phyloP scores from a whole-genome alignment of 2,797 vertebrate genomes.

The Falco biarmicus region DNA sequence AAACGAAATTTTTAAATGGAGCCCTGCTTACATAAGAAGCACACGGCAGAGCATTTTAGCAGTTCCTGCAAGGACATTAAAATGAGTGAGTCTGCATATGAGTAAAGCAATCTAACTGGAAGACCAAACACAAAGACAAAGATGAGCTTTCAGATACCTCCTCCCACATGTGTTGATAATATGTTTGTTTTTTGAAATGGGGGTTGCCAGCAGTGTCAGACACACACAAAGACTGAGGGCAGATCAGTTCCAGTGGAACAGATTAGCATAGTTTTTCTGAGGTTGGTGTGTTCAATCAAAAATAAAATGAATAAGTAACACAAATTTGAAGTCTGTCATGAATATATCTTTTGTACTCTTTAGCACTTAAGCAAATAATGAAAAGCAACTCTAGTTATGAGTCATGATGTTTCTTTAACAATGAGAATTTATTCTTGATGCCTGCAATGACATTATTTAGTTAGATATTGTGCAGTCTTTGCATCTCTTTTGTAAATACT shows the following conservation, averaged over 20 bases:
- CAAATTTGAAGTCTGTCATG: constrained; percentile 18
- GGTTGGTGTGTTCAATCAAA: constrained; percentile 16
- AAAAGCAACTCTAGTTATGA: constrained; percentile 56
- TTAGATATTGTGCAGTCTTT: neutral
- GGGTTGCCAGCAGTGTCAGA: constrained; percentile 36
- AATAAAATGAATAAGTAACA: constrained; percentile 36
- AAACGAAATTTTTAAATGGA: neutral
- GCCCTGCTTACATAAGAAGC: constrained; percentile 34
- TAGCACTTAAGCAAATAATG: constrained; percentile 54
- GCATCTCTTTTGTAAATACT: neutral
- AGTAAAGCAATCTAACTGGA: constrained; percentile 13
- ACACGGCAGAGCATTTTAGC: neutral
- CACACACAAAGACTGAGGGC: neutral
- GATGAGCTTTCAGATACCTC: constrained; percentile 11
- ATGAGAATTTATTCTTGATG: neutral
- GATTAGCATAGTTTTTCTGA: constrained; percentile 24
- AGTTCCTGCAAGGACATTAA: neutral
- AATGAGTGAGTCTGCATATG: neutral
- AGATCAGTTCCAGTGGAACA: constrained; percentile 26
- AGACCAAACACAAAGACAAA: constrained; percentile 40
- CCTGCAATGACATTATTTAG: constrained; percentile 32
- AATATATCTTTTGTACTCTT: constrained; percentile 8
- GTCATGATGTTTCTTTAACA: constrained; percentile 50
- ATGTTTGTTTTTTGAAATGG: constrained; percentile 45
- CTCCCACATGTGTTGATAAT: neutral